Conservation (phyloP, 2,797 vertebrate genomes). For the Menidia menidia region DNA sequence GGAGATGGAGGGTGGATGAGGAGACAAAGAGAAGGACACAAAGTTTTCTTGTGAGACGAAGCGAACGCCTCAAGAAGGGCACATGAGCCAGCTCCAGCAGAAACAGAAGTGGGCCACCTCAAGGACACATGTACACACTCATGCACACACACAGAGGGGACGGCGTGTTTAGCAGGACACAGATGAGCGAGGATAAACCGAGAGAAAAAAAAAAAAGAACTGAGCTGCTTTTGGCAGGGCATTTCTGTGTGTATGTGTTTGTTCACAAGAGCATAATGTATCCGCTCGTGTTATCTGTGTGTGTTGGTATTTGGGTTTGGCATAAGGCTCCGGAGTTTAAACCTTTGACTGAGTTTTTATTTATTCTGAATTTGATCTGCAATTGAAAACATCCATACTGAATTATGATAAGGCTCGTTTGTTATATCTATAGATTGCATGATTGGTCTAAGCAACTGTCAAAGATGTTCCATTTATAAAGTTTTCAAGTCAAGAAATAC, state of each 20-base stretch:
- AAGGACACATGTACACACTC: constrained; percentile 57
- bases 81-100: constrained; percentile 27
- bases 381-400: background rate
- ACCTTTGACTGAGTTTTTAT: background rate
- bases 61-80: constrained; percentile 46
- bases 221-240: constrained; percentile 28
- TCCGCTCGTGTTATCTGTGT: constrained; percentile 1
- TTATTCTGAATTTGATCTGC: background rate
- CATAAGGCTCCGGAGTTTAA: constrained; percentile 32
- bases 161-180: constrained; percentile 34
- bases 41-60: constrained; percentile 55
- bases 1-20: background rate
- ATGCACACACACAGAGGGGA: constrained; percentile 21
- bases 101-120: constrained; percentile 67
- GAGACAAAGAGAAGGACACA: constrained; percentile 58
- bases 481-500: background rate
- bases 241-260: constrained; percentile 5
- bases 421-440: background rate
- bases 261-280: background rate
- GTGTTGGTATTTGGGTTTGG: constrained; percentile 5
- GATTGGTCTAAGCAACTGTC: background rate
- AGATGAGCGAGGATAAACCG: constrained; percentile 31
- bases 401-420: background rate
- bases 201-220: constrained; percentile 9
- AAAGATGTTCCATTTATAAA: background rate